phyloP scores from a whole-genome alignment of 2,888 invertebrate genomes.

The Dusona sp. region DNA sequence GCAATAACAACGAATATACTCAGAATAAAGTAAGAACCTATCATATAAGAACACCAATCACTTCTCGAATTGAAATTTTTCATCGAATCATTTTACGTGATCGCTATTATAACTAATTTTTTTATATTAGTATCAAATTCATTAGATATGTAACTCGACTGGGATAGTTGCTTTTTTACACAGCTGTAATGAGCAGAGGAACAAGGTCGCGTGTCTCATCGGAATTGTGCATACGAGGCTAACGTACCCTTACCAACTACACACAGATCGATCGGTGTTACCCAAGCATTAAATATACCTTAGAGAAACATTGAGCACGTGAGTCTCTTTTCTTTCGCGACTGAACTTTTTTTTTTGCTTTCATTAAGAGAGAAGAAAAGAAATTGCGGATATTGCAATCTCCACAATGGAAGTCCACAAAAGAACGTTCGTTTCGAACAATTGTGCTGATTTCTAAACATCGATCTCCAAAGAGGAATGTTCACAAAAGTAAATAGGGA shows the following conservation, averaged over 20 bases:
- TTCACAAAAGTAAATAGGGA: neutral
- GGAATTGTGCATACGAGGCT: constrained; percentile 61
- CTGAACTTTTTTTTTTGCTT: neutral
- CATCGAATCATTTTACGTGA: neutral
- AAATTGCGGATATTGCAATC: neutral
- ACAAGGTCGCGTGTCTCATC: constrained; percentile 63
- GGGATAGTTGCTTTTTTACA: neutral
- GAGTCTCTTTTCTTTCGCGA: constrained; percentile 21
- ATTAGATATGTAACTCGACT: neutral
- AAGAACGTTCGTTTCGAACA: neutral
- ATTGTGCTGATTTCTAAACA: neutral
- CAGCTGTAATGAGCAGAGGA: constrained; percentile 32
- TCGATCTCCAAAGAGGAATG: neutral
- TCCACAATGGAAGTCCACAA: neutral
- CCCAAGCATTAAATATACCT: constrained; percentile 43
- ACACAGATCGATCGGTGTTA: constrained; percentile 62
- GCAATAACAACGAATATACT: neutral
- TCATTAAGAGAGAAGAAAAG: neutral
- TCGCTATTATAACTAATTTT: neutral
- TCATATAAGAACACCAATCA: neutral
- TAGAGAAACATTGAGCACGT: constrained; percentile 60
- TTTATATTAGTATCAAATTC: neutral
- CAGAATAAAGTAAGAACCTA: neutral
- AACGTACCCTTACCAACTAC: constrained; percentile 60
- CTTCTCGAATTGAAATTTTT: neutral